Evolutionary conservation across 2,888 invertebrate genomes (phyloP).

Genomic region (Heliconius sara): DNA sequence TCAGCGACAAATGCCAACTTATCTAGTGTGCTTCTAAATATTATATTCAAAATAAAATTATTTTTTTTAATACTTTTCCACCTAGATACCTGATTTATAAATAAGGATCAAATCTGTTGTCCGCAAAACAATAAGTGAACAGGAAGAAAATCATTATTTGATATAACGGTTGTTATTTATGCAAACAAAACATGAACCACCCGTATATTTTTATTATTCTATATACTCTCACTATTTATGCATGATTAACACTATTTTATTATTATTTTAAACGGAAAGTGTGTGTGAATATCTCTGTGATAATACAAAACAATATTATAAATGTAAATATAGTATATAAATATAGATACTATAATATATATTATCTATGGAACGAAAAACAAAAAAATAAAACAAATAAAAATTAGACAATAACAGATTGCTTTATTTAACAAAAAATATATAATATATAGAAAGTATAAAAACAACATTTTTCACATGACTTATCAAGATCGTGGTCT

Average conservation of each 20-base stretch:
- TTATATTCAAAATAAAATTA: slow-evolving; percentile 37
- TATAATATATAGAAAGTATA: slow-evolving; percentile 80
- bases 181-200: slow-evolving; percentile 70
- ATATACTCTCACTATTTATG: slow-evolving; percentile 75
- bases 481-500: slow-evolving; percentile 61
- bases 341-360: slow-evolving; percentile 50
- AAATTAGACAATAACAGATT: slow-evolving; percentile 82
- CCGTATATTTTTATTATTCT: slow-evolving; percentile 71
- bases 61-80: slow-evolving; percentile 29
- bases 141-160: slow-evolving; percentile 50
- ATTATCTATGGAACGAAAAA: slow-evolving; percentile 50
- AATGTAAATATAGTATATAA: slow-evolving; percentile 49
- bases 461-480: slow-evolving; percentile 79
- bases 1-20: slow-evolving; percentile 54
- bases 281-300: slow-evolving; percentile 37
- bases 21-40: slow-evolving; percentile 56
- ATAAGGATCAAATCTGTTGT: slow-evolving; percentile 27
- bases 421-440: slow-evolving; percentile 85
- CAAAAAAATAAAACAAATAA: slow-evolving; percentile 76
- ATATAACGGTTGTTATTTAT: slow-evolving; percentile 54
- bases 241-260: slow-evolving; percentile 64
- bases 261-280: slow-evolving; percentile 46
- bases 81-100: slow-evolving; percentile 22
- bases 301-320: slow-evolving; percentile 49
- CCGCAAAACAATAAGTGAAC: slow-evolving; percentile 50